Conservation (phyloP, 2,797 vertebrate genomes). For the Tragelaphus oryx region DNA sequence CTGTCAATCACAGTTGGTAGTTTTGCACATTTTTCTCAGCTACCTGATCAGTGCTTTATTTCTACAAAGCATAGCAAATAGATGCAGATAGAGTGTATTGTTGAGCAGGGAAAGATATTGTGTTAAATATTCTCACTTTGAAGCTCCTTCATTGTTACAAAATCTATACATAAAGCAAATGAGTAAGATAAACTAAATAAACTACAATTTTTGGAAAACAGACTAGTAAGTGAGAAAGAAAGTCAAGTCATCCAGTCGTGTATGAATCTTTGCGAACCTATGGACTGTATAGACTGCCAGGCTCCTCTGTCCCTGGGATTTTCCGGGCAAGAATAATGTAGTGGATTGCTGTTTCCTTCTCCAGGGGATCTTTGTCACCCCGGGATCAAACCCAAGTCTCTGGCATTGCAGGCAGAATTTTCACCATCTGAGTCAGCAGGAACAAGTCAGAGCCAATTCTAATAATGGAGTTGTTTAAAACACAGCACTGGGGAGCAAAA, state of each 20-base stretch:
- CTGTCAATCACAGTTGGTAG: conserved; percentile 48
- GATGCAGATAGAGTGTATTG: not conserved
- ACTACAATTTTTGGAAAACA: not conserved
- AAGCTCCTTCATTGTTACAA: not conserved
- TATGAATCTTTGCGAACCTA: not conserved
- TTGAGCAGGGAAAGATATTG: not conserved
- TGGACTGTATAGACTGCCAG: not conserved
- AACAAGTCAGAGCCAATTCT: not conserved
- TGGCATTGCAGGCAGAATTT: not conserved
- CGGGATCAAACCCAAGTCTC: not conserved
- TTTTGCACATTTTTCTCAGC: conserved; percentile 43
- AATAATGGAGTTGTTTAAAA: not conserved
- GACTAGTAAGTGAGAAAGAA: not conserved
- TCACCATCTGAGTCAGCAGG: not conserved
- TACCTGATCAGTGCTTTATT: conserved; percentile 46
- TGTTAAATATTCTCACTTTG: not conserved
- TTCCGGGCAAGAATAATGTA: not conserved
- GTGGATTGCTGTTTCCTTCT: not conserved
- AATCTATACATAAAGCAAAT: not conserved
- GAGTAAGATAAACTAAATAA: not conserved
- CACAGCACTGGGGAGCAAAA: not conserved
- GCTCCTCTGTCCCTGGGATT: not conserved
- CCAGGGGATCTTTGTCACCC: not conserved
- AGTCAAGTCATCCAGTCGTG: not conserved
- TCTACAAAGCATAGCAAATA: conserved; percentile 34